Evolutionary conservation across 2,888 invertebrate species (phyloP), one percentile per base, ranked within the genome.

Genomic region (Scaptomyza flava): DNA sequence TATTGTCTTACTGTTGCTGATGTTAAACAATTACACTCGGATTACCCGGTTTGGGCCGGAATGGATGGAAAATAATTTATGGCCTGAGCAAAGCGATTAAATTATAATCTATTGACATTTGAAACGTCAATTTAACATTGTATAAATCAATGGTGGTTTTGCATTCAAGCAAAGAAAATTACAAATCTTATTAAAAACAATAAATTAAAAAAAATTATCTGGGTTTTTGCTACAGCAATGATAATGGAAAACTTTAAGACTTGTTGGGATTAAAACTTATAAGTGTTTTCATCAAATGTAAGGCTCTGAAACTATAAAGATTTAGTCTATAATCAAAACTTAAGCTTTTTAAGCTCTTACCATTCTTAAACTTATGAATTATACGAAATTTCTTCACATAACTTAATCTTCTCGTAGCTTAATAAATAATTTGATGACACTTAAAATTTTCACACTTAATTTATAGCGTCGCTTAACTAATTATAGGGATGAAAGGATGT

Each of bases 361-460:
- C 27, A 6, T 6, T 6, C 27, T 5, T 4, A 27, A 27, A 27
- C 6, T 27, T 27, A 27, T 27, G 6, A 48, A n/a, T 48, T 23
- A 33, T 20, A 6, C 11, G 6, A 20, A 12, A 20, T 12, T 33
- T 23, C 23, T n/a, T 8, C 43, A 6, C 12, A 43, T 7, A 48
- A 2, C 33, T 34, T 8, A 33, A 20, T 38, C 38, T 8, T 38
- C 14, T 38, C 3, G 14, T 8, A 3, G 17, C 48, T 52, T 68
- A 53, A 81, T 81, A 69, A 77, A 83, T 79, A 86, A 79, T 81
- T 73, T 60, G 66, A 34, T 7, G 52, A 48, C 62, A 73, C 79
- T 83, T 68, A 86, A 84, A 75, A 61, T 73, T 68, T 72, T 78
- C 60, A 42, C 81, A 81, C 83, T 69, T 79, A 77, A 85, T 79